A percentile compares a stretch with the other conserved stretches of the same genome.
Conservation (phyloP, 2,888 invertebrate species). For the Trilocha varians region DNA sequence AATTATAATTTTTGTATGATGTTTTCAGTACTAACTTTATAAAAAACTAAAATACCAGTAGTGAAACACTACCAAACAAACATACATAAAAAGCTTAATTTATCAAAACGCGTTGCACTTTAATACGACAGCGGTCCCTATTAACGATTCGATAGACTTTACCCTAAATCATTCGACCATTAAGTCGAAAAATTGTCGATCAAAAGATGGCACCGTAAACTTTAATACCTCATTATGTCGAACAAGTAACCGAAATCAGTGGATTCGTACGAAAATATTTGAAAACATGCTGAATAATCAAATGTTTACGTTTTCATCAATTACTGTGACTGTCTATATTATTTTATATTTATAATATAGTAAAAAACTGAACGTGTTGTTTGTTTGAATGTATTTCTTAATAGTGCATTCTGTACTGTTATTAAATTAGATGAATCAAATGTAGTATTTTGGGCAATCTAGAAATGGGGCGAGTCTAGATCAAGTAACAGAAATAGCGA, state of each 20-base stretch:
- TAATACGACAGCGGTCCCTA: conserved; percentile 15
- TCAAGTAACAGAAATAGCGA: too few species aligned
- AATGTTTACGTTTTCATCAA: neutral
- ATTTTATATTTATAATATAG: too few species aligned
- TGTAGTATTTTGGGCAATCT: too few species aligned
- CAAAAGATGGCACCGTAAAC: neutral
- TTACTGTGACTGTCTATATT: neutral
- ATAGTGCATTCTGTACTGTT: too few species aligned
- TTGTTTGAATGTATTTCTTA: too few species aligned
- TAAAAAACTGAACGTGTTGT: too few species aligned
- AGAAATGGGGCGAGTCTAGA: too few species aligned
- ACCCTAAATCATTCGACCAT: conserved; percentile 19
- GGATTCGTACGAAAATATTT: neutral
- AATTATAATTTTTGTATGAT: too few species aligned
- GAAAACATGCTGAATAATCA: conserved; percentile 1
- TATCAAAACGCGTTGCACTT: conserved; percentile 16
- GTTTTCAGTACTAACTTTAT: too few species aligned
- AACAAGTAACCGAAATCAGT: neutral
- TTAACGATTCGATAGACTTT: conserved; percentile 22
- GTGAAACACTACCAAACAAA: neutral
- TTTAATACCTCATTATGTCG: neutral
- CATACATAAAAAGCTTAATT: neutral
- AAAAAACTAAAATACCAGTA: too few species aligned
- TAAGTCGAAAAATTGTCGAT: conserved; percentile 4
- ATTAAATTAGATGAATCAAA: too few species aligned